Base-by-base conservation (phyloP, 2,888 invertebrate genomes). In the Escarpia spicata region DNA sequence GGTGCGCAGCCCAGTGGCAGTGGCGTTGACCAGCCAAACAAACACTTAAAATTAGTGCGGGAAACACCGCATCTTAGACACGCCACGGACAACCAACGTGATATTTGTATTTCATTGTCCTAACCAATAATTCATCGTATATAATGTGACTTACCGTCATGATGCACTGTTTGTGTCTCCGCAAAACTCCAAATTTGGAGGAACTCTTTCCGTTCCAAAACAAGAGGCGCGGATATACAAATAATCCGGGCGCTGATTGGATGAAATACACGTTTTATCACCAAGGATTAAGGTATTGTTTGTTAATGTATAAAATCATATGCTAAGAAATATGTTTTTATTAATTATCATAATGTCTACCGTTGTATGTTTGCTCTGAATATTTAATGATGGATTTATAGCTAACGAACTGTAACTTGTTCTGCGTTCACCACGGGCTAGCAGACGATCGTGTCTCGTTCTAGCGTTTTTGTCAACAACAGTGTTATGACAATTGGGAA, bases 361-460 rank as follows among this genome's bases (percentile, higher is more conserved):
- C 9, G 52, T 26, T 75, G n/a, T 6, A 19, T 26, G 75, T 75
- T 75, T 75, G 75, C 26, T 75, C 26, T 26, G 15, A 26, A 3
- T 75, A 75, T 75, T 75, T 75, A 75, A 26, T 26, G 19, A 75
- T 75, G 75, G 19, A 26, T 75, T 75, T 26, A 2, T 75, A 75
- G n/a, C 26, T 75, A 75, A 75, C 75, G 19, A 75, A 26, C 52
- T 75, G n/a, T 6, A n/a, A n/a, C 75, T 19, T 75, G n/a, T 75
- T 75, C 19, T 75, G 75, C 75, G 26, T 75, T 75, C 75, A 26
- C 26, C n/a, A n/a, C 19, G 75, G 75, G 19, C 26, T 75, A 75
- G 75, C 75, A 75, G 75, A 75, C 75, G 75, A 75, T 75, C 75
- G 75, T 75, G 75, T 75, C 75, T 75, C 75, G 75, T 75, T 75